Evolutionary conservation across 2,888 invertebrate genomes (phyloP), one percentile per base, ranked within the genome.

Genomic region (Cyaniris semiargus): DNA sequence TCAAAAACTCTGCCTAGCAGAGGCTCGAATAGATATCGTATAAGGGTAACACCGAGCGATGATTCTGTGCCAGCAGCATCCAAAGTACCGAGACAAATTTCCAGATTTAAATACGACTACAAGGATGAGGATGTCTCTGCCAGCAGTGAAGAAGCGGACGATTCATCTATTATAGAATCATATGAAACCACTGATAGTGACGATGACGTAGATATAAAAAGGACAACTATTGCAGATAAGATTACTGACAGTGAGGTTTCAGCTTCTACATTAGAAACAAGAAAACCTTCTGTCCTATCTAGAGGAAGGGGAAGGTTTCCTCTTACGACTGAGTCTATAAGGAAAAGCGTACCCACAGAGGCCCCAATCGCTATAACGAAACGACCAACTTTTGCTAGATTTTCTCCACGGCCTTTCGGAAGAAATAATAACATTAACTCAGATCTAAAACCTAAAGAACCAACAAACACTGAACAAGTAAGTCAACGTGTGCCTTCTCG

Each of bases 111-210:
- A 80, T 77, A 90, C n/a, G 48, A 27, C 27, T 87, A 79, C 79
- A 88, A 82, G n/a, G 93, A 94, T 79, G 95, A 95, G 84, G 83
- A 95, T 21, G 88, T 95, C 72, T 95, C 95, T 3, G 85, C 95
- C 72, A 95, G 95, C 1, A 94, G 95, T 0, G 87, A 93, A 31
- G 95, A 95, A 81, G 80, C 87, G 15, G 88, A 88, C 77, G 80
- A 83, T 13, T 86, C 85, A 23, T 72, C 71, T 18, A 56, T 76
- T 21, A 56, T 71, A 34, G 76, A 76, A 27, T 56, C 71, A 27
- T 71, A 58, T 79, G 86, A 87, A 80, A 86, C 83, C 34, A 78
- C 83, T 76, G 84, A 85, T 79, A 81, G 81, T 78, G 80, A 81
- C 7, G 81, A 82, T 44, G 82, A 84, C 75, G 78, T 85, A 81